Conservation (phyloP, 2,113 vertebrate genomes). For the Perognathus longimembris region DNA sequence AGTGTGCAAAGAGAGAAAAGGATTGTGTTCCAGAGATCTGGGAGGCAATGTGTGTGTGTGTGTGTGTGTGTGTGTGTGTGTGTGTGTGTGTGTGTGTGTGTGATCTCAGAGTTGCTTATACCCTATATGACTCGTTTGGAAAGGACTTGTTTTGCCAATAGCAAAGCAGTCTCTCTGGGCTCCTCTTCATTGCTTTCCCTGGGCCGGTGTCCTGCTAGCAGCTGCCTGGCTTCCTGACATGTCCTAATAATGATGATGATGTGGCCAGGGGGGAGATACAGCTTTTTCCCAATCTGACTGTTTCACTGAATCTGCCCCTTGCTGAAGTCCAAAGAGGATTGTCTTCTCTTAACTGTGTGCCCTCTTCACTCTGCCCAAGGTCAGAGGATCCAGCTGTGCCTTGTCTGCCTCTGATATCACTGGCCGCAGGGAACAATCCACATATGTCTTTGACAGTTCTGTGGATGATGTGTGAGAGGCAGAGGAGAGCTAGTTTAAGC, state of each 20-base stretch:
- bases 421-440: not conserved
- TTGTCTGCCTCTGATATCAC: conserved; percentile 49
- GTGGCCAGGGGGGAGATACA: conserved; percentile 28
- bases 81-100: not conserved
- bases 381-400: conserved; percentile 66
- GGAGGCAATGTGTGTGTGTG: not conserved
- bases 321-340: conserved; percentile 57
- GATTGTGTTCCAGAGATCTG: conserved; percentile 29
- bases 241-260: conserved; percentile 70
- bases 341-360: conserved; percentile 33
- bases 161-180: conserved; percentile 42
- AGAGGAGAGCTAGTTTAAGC: not conserved
- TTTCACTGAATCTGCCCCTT: conserved; percentile 68
- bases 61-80: conserved; percentile 22
- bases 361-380: conserved; percentile 18
- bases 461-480: conserved; percentile 1
- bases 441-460: conserved; percentile 41
- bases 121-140: conserved; percentile 3
- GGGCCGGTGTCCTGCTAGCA: conserved; percentile 63
- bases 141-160: conserved; percentile 67
- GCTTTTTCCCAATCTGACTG: conserved; percentile 66
- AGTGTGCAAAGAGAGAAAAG: conserved; percentile 40
- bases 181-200: conserved; percentile 52
- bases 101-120: conserved; percentile 14
- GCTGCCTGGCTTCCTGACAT: conserved; percentile 67